Evolutionary conservation across 2,888 invertebrate genomes (phyloP).

Genomic region (Omphaloscelis lunosa): DNA sequence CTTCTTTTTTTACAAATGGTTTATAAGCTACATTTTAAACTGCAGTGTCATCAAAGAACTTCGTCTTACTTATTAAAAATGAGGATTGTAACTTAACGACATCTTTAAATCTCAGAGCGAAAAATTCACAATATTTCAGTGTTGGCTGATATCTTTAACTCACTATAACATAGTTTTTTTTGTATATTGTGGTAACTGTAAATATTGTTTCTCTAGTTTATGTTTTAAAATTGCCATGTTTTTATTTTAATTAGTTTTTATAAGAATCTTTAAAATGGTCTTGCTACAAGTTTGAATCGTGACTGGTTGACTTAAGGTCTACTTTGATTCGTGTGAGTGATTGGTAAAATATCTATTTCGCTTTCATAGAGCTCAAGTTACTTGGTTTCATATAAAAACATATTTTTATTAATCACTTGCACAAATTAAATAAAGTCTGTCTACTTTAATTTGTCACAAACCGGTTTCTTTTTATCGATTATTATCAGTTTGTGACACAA

Average conservation of each 20-base stretch:
- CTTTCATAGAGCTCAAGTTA: not conserved
- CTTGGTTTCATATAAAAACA: conserved; percentile 11
- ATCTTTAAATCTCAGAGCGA: conserved; percentile 41
- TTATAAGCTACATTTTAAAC: not conserved
- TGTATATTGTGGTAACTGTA: conserved; percentile 84
- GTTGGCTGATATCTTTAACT: conserved; percentile 50
- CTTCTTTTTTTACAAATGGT: not conserved
- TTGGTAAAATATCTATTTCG: not conserved
- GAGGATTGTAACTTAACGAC: not conserved
- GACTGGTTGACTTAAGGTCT: not conserved
- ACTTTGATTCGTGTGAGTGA: conserved; percentile 19
- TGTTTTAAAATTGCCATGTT: conserved; percentile 81
- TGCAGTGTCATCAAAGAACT: not conserved
- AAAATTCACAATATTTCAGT: conserved; percentile 29
- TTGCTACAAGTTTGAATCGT: conserved; percentile 36
- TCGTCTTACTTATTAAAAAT: not conserved
- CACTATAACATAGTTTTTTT: conserved; percentile 63
- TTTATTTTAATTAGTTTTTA: conserved; percentile 69
- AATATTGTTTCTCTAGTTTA: conserved; percentile 81
- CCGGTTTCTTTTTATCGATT: conserved; percentile 12
- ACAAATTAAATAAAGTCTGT: not conserved
- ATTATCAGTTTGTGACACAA: not conserved
- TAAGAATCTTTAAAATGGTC: conserved; percentile 43
- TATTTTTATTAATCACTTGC: not conserved
- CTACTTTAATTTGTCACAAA: not conserved